Base-by-base conservation (phyloP, 2,888 invertebrate species). In the Psylliodes chrysocephalus region DNA sequence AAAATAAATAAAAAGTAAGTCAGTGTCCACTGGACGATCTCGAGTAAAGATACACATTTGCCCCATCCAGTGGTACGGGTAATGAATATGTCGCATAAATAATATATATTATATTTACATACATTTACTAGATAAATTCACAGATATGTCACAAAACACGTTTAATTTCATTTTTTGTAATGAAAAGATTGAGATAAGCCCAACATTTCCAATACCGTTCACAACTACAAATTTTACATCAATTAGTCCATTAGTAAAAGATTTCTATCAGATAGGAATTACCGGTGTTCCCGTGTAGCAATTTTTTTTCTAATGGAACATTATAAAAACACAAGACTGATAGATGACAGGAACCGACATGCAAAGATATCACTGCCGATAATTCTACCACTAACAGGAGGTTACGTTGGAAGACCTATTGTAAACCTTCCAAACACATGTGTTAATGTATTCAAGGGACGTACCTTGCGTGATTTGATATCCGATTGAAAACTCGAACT, bases 381-480 rank as follows among this genome's bases (percentile, higher is more conserved):
- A 54, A 54, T 49, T 40, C 49, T 25, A 57, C 22, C 17, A 54
- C 46, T 47, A 61, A 54, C 64, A 67, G 46, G 55, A 63, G 63
- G 63, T 63, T 59, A 63, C 56, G 63, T 53, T 68, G 56, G 67
- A 60, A 65, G 63, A 54, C 42, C 64, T 38, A 60, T 63, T 60
- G 65, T 68, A 63, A 63, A 62, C 54, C 40, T 54, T 56, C 59
- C 49, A 63, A 68, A 63, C 60, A 65, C 63, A 65, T 65, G 68
- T 65, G 63, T 54, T 65, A 63, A 64, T 62, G 59, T 57, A 60
- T 57, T 52, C 60, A 55, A 25, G 60, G 38, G 44, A 47, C 62
- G 42, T 55, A 63, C 61, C 33, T 63, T 35, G 60, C 60, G 66
- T 66, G 63, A 63, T 63, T 42, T 42, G 49, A 44, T 56, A 62